These are phyloP conservation scores for Physella acuta DNA, from an alignment of 1,140 invertebrate genomes.

Conservation along the genomic window DNA sequence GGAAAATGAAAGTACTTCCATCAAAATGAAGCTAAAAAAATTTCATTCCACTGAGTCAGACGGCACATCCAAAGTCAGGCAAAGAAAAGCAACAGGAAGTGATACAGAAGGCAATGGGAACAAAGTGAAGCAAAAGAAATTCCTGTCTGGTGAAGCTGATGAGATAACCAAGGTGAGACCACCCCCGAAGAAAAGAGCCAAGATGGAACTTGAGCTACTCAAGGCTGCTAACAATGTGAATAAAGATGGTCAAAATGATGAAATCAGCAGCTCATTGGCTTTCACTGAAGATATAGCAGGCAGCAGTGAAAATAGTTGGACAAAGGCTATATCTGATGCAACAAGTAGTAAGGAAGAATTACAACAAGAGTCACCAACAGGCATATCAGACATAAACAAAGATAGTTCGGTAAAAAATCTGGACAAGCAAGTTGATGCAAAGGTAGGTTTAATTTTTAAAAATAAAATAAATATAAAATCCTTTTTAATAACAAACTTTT, in stretches of 20 bases:
- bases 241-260: neutral
- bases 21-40: slow-evolving; percentile 7
- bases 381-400: too few species aligned
- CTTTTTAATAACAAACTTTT: too few species aligned
- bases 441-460: too few species aligned
- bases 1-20: neutral
- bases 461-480: too few species aligned
- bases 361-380: too few species aligned
- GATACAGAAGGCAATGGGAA: slow-evolving; percentile 10
- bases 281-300: too few species aligned
- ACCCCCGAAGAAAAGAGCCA: slow-evolving; percentile 52
- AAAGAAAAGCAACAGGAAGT: slow-evolving; percentile 15
- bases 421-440: too few species aligned
- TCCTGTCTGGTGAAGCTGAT: neutral
- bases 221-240: slow-evolving; percentile 20
- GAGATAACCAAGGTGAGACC: slow-evolving; percentile 33
- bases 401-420: too few species aligned
- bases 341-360: too few species aligned
- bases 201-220: slow-evolving; percentile 40
- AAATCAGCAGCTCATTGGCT: too few species aligned
- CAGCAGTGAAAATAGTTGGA: too few species aligned
- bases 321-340: too few species aligned
- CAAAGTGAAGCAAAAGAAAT: slow-evolving; percentile 10
- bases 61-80: slow-evolving; percentile 8
- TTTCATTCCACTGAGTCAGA: neutral